phyloP scores from a whole-genome alignment of 2,797 vertebrate genomes.

The Lepus oiostolus region DNA sequence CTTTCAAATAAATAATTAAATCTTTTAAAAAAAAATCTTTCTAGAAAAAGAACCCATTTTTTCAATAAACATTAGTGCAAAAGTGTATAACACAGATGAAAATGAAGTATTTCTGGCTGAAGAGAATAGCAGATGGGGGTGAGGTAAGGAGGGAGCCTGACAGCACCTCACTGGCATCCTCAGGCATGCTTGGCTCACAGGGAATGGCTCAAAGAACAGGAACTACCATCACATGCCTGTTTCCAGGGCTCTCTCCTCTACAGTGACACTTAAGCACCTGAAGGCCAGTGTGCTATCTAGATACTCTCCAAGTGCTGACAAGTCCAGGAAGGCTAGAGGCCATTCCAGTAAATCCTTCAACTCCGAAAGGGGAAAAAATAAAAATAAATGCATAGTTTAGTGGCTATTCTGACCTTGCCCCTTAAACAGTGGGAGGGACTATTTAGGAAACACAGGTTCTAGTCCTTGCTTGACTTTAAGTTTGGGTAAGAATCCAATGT shows the following conservation, averaged over 20 bases:
- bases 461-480: background rate
- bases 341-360: background rate
- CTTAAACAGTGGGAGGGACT: background rate
- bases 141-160: background rate
- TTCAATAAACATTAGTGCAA: background rate
- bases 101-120: background rate
- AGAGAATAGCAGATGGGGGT: background rate
- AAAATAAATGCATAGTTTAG: background rate
- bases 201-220: background rate
- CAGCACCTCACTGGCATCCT: background rate
- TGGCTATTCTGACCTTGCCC: background rate
- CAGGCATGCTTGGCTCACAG: background rate
- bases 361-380: background rate
- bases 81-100: background rate
- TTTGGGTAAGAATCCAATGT: background rate
- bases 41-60: background rate
- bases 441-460: background rate
- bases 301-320: background rate
- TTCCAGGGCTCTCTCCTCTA: background rate
- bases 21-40: no score
- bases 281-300: background rate
- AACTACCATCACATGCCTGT: background rate
- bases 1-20: no score
- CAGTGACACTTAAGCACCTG: accelerated
- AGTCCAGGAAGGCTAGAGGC: no score